Evolutionary conservation across 1,140 invertebrate genomes (phyloP).

Genomic region (Panulirus ornatus): DNA sequence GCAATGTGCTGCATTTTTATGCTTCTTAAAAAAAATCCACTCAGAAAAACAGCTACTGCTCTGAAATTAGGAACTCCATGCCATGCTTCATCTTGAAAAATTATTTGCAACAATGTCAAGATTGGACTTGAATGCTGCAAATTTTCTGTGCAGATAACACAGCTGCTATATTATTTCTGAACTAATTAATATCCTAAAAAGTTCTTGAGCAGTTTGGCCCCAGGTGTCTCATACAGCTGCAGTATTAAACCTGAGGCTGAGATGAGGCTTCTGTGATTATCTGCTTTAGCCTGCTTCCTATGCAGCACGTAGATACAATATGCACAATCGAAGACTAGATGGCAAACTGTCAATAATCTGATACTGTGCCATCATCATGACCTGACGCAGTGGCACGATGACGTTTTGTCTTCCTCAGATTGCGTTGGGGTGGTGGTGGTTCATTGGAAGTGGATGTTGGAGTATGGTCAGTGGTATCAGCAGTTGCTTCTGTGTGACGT

Average conservation of each 20-base stretch:
- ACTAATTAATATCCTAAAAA: constrained; percentile 51
- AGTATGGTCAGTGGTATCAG: background rate
- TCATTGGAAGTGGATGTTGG: constrained; percentile 17
- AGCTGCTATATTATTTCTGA: constrained; percentile 42
- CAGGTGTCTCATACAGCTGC: constrained; percentile 2
- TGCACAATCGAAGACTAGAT: background rate
- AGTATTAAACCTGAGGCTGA: constrained; percentile 33
- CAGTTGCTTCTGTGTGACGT: constrained; percentile 42
- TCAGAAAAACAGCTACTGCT: constrained; percentile 38
- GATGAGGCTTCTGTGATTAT: background rate
- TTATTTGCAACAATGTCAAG: constrained; percentile 10
- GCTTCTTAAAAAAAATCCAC: background rate
- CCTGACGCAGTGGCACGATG: constrained; percentile 56
- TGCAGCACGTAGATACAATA: background rate
- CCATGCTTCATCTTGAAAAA: constrained; percentile 54
- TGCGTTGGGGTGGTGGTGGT: constrained; percentile 25
- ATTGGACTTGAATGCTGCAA: constrained; percentile 31
- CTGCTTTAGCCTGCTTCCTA: background rate
- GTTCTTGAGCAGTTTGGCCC: constrained; percentile 65
- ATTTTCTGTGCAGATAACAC: constrained; percentile 7
- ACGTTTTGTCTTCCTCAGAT: constrained; percentile 30
- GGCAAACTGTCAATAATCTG: constrained; percentile 51
- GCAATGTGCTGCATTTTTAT: background rate
- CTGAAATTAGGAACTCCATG: constrained; percentile 65
- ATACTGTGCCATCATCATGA: constrained; percentile 68